Conservation (phyloP, 2,888 invertebrate species). For the Chrysotoxum bicinctum region DNA sequence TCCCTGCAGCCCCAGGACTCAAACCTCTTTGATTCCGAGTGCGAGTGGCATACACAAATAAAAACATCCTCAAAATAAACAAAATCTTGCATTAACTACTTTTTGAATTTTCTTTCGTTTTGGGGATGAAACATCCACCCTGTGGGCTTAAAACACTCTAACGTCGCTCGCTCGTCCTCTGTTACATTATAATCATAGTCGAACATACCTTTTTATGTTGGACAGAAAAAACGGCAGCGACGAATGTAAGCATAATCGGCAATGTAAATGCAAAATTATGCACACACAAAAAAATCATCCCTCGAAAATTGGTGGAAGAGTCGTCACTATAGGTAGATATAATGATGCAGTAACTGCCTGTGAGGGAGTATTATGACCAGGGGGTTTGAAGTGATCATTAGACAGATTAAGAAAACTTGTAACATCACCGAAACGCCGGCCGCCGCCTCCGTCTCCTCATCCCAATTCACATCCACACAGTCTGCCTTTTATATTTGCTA, state of each 20-base stretch:
- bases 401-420: slow-evolving; percentile 66
- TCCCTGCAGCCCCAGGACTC: not conserved
- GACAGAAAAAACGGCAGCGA: slow-evolving; percentile 4
- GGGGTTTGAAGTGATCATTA: slow-evolving; percentile 68
- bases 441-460: not conserved
- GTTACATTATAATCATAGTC: slow-evolving; percentile 11
- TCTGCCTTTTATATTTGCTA: slow-evolving; percentile 33
- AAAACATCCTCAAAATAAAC: slow-evolving; percentile 40
- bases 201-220: not conserved
- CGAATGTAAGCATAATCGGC: not conserved
- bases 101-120: slow-evolving; percentile 28
- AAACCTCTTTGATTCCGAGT: slow-evolving; percentile 30
- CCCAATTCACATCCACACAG: not conserved
- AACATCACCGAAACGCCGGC: not conserved
- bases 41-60: slow-evolving; percentile 29
- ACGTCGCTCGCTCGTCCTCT: too few species aligned
- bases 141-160: slow-evolving; percentile 14
- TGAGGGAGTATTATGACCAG: slow-evolving; percentile 23
- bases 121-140: slow-evolving; percentile 17
- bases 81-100: slow-evolving; percentile 54
- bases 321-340: not conserved
- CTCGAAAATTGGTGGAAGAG: slow-evolving; percentile 22
- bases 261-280: slow-evolving; percentile 68
- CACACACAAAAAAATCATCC: slow-evolving; percentile 46
- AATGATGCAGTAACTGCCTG: slow-evolving; percentile 12